Evolutionary conservation across 2,888 invertebrate genomes (phyloP).

Genomic region (Catocala nupta): DNA sequence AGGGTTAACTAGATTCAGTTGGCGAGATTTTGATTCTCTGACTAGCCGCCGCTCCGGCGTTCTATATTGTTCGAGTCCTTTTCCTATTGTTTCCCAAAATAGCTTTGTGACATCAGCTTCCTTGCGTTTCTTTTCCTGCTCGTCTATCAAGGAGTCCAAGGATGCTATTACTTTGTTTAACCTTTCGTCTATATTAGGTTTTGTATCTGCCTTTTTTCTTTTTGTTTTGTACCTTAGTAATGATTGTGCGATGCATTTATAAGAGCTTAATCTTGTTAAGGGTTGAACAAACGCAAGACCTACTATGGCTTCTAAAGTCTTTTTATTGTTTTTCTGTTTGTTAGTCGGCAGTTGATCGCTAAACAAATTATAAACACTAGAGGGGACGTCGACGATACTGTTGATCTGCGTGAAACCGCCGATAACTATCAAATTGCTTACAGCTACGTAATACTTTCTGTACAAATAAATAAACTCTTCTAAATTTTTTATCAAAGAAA

Average conservation of each 20-base stretch:
- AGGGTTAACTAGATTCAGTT: slow-evolving; percentile 90
- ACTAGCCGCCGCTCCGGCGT: slow-evolving; percentile 91
- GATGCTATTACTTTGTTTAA: slow-evolving; percentile 87
- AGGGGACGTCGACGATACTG: slow-evolving; percentile 88
- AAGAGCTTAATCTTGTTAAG: slow-evolving; percentile 87
- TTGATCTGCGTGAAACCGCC: slow-evolving; percentile 90
- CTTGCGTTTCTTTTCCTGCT: slow-evolving; percentile 88
- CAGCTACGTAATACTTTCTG: slow-evolving; percentile 90
- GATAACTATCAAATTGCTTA: slow-evolving; percentile 91
- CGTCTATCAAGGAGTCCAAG: slow-evolving; percentile 89
- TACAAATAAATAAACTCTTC: slow-evolving; percentile 91
- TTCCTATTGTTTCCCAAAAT: slow-evolving; percentile 92
- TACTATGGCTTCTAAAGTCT: slow-evolving; percentile 87
- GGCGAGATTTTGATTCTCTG: slow-evolving; percentile 91
- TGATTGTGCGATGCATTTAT: slow-evolving; percentile 88
- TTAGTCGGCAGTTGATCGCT: slow-evolving; percentile 85
- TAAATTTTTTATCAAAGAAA: slow-evolving; percentile 90
- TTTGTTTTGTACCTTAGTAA: slow-evolving; percentile 82
- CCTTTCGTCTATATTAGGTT: slow-evolving; percentile 83
- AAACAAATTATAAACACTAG: slow-evolving; percentile 86
- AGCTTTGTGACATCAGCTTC: slow-evolving; percentile 90
- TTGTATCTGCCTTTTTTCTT: slow-evolving; percentile 72
- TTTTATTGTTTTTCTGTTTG: slow-evolving; percentile 85
- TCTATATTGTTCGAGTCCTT: slow-evolving; percentile 88
- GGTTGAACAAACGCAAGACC: slow-evolving; percentile 88